Conservation (phyloP, 1,140 invertebrate genomes). For the Steinernema khuongi region DNA sequence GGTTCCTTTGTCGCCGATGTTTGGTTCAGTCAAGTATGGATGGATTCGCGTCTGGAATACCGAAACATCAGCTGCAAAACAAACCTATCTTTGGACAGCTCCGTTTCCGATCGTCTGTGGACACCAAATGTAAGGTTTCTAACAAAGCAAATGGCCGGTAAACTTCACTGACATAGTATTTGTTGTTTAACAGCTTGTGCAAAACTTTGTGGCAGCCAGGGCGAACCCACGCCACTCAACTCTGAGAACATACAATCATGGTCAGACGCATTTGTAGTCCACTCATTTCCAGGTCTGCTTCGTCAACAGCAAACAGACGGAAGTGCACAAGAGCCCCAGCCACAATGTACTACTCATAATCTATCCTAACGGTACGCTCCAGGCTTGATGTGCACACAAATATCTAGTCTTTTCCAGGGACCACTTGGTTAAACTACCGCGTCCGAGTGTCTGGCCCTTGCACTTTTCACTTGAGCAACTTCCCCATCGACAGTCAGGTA, state of each 20-base stretch:
- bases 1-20: conserved; percentile 57
- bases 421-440: conserved; percentile 56
- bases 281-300: conserved; percentile 42
- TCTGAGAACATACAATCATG: too few relatives aligned
- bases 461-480: conserved; percentile 48
- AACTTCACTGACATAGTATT: not conserved
- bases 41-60: conserved; percentile 51
- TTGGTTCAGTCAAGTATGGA: conserved; percentile 58
- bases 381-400: not conserved
- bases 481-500: conserved; percentile 54
- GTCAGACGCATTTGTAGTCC: too few relatives aligned
- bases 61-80: conserved; percentile 52
- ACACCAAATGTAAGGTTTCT: conserved; percentile 53
- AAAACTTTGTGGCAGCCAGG: too few relatives aligned
- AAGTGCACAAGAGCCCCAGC: conserved; percentile 51
- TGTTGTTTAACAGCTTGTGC: too few relatives aligned
- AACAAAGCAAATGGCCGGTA: not conserved
- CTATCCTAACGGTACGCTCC: conserved; percentile 52
- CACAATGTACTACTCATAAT: conserved; percentile 55
- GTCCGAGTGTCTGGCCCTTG: conserved; percentile 56
- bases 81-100: conserved; percentile 54
- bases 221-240: too few relatives aligned
- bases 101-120: conserved; percentile 54
- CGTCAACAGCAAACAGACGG: conserved; percentile 53
- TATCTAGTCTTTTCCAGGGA: conserved; percentile 29